Percentiles rank a stretch among this genome's conserved stretches.
phyloP scores from a whole-genome alignment of 1,140 invertebrate genomes.

The Parapsyche elsis region DNA sequence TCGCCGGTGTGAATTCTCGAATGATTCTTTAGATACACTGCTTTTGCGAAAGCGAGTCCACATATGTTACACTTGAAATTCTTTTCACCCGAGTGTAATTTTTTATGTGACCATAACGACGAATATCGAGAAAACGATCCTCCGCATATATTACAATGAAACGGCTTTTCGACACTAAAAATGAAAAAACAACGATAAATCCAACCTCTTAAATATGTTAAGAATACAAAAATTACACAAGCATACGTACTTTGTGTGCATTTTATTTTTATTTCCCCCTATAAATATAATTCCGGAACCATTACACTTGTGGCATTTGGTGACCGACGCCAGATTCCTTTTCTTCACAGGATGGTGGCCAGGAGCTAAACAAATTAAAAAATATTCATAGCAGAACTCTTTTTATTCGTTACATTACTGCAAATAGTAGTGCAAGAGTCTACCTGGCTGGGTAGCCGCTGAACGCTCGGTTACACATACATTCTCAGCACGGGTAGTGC shows the following conservation, averaged over 20 bases:
- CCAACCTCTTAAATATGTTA: neutral
- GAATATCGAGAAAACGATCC: conserved; percentile 86
- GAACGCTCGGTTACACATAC: too few species aligned
- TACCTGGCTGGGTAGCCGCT: too few species aligned
- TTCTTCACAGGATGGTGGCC: conserved; percentile 85
- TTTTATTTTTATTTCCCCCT: conserved; percentile 70
- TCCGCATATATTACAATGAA: conserved; percentile 88
- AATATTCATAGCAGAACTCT: too few species aligned
- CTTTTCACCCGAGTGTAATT: conserved; percentile 87
- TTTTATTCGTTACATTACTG: neutral
- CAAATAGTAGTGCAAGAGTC: too few species aligned
- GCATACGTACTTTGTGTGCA: conserved; percentile 58
- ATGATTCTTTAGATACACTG: conserved; percentile 92
- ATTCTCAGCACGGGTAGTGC: too few species aligned
- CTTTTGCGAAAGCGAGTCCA: conserved; percentile 91
- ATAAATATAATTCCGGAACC: conserved; percentile 87
- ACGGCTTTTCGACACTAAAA: conserved; percentile 78
- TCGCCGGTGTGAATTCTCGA: conserved; percentile 85
- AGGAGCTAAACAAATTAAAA: conserved; percentile 60
- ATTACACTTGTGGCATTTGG: conserved; percentile 88
- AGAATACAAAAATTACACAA: neutral
- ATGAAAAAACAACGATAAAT: conserved; percentile 13
- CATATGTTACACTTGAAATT: conserved; percentile 94
- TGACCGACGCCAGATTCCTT: conserved; percentile 81
- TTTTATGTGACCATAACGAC: conserved; percentile 86